Evolutionary conservation across 2,797 vertebrate genomes (phyloP), one percentile per base, ranked within the genome.

Genomic region (Pantherophis vulpinus): DNA sequence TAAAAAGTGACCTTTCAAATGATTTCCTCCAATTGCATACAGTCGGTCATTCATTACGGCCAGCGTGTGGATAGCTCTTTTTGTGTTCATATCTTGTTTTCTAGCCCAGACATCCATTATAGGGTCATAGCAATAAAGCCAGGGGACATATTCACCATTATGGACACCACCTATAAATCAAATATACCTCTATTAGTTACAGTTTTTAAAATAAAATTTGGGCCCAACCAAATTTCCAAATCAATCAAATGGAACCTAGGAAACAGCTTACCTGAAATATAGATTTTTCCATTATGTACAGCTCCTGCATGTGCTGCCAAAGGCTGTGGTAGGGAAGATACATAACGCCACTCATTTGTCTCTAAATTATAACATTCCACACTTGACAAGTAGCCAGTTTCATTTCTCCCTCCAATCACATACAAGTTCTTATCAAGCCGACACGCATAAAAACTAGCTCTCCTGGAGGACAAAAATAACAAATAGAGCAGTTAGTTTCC

Each of bases 71-170:
- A 99, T 99, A 60, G 99, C 99, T 2, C 99, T 98, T 97, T 99
- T 99, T 95, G 99, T 99, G 98, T 99, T 99, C 99, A 99, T 99
- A 96, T 99, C 99, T 97, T 99, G 99, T 97, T 99, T 99, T 95
- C 99, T 98, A 95, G 99, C 99, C 99, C 99, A 99, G 96, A 99
- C 99, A 54, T 99, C 99, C 99, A 99, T 99, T 96, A 99, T 96
- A 0, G 99, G 99, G 97, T 99, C 99, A 90, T 99, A 99, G 96
- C 99, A 99, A 97, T 99, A 99, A n/a, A 99, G 98, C 99, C 99
- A 99, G 74, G 99, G 99, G 87, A 99, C 99, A 0, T 99, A 99
- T 91, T 99, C 99, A 93, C 99, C 99, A 94, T 99, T 99, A 97
- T 99, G 99, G 79, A 99, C 99, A 89, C 99, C 99, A 95, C 99